Percentiles rank a stretch among this genome's conserved stretches.
Conservation (phyloP, 2,113 vertebrate species). For the Tympanuchus pallidicinctus region DNA sequence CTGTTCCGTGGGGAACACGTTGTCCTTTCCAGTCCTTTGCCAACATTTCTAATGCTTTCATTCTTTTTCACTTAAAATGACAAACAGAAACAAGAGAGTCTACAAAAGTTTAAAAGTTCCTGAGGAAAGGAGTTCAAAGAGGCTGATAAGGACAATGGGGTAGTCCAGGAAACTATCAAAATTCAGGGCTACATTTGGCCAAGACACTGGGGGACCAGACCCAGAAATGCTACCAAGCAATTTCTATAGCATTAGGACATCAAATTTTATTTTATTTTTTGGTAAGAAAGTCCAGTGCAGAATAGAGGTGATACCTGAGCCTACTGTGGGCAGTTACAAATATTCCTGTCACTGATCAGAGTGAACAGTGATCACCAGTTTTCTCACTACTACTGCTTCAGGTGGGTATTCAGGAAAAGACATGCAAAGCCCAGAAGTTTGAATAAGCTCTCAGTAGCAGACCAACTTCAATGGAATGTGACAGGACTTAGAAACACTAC, state of each 20-base stretch:
- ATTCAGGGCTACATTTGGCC: not conserved
- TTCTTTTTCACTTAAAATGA: not conserved
- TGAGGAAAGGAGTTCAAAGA: not conserved
- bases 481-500: not conserved
- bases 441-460: not conserved
- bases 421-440: not conserved
- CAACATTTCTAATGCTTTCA: not conserved
- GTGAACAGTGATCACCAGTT: not conserved
- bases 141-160: not conserved
- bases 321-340: not conserved
- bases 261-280: not conserved
- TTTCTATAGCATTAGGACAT: not conserved
- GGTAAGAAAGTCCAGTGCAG: not conserved
- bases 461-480: fast-evolving
- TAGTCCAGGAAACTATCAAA: not conserved
- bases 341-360: not conserved
- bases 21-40: not conserved
- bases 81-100: not conserved
- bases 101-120: not conserved
- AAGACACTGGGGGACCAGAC: not conserved
- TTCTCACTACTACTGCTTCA: not conserved
- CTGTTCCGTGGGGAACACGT: not conserved
- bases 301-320: not conserved
- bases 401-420: not conserved
- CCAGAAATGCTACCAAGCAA: not conserved